Evolutionary conservation across 2,888 invertebrate genomes (phyloP), one percentile per base, ranked within the genome.

Genomic region (Ophion costatus): DNA sequence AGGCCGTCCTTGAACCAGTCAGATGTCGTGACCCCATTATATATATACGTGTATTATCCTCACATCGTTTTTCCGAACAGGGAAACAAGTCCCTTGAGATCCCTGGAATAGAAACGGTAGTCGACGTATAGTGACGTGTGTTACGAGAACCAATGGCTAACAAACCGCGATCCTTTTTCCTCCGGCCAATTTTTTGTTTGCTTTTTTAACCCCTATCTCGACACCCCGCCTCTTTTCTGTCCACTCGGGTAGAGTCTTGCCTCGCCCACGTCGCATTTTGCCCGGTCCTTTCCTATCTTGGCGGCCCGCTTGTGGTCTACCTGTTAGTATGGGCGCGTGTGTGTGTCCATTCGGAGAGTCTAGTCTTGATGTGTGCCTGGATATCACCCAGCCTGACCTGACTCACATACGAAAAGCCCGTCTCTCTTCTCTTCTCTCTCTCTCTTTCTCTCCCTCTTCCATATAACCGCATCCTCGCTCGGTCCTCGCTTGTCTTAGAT

Each of bases 151-250:
- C 76, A 59, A 69, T 80, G 77, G 82, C 82, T 80, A 85, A 85
- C 85, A 82, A 85, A 85, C 82, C 77, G 51, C 82, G 82, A 82
- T 33, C 82, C 80, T 85, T 82, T 80, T 80, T 64, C 76, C 57
- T 51, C 24, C 59, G 20, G 42, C 38, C 71, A 73, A 67, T 73
- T 71, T 81, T 80, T 78, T 78, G 61, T 51, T 51, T 51, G 51
- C 51, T 51, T 51, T 51, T 42, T 57, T 80, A 29, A 63, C 59
- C 20, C 76, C 67, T 71, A 45, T 78, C 42, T 74, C 76, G 51
- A 82, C 82, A 67, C 42, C 42, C 70, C 73, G 38, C 79, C 38
- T 75, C 59, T 69, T 77, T 83, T 61, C 76, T 71, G 75, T 78
- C 84, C 76, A 42, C 79, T 79, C 56, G 82, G 59, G 22, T 38